Base-by-base conservation (phyloP, 2,888 invertebrate species). In the Chrysina gloriosa region DNA sequence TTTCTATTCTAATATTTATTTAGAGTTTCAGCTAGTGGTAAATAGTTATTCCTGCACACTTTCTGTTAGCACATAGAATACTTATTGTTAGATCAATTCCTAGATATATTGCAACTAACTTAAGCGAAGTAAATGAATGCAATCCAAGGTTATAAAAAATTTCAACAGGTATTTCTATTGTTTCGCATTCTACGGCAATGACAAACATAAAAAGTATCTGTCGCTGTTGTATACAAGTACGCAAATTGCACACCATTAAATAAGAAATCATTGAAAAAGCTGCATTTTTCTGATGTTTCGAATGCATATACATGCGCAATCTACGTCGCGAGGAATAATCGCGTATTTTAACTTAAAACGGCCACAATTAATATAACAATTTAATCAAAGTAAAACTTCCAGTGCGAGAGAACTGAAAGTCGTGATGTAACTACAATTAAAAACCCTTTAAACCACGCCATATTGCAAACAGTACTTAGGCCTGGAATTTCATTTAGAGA, bases 401-500 rank as follows among this genome's bases (percentile, higher is more conserved):
- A 39, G 23, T 27, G 61, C 52, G 27, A 34, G 50, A 27, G 50
- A 39, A 14, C 31, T 19, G 58, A 34, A 47, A 36, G 45, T 47
- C 61, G 21, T 25, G 61, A 11, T 63, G 48, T 52, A 63, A 77
- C 77, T 76, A 77, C 77, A 78, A 78, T 79, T 78, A 79, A 78
- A 78, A 78, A 77, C 76, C 76, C 76, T 75, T 76, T 72, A 74
- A 74, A 72, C 74, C 70, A 69, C 76, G 76, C 77, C 77, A 77
- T 77, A 75, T 79, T 78, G 77, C 79, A 73, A 77, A 77, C 74
- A 75, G 79, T 79, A 78, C 78, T 77, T 77, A 76, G 77, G 76
- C 75, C 67, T 73, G 80, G 80, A 81, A 80, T 81, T 81, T 80
- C 79, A 80, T 81, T 81, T 80, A 76, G 78, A 76, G 77, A 78